Conservation (phyloP, 2,113 vertebrate species). For the Egretta garzetta region DNA sequence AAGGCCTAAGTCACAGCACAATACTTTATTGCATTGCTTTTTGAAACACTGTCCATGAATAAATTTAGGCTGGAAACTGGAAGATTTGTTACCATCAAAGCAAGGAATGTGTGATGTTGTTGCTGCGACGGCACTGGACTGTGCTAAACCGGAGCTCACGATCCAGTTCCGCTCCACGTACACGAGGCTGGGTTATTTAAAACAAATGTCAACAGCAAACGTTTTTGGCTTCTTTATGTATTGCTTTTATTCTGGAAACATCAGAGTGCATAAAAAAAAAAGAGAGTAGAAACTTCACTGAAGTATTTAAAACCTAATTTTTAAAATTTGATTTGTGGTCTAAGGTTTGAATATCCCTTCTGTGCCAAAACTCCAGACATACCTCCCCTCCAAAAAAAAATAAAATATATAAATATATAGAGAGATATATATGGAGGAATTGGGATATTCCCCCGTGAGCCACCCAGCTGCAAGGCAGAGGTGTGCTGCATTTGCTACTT, state of each 20-base stretch:
- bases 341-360: not conserved
- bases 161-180: not conserved
- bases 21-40: constrained; percentile 44
- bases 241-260: not conserved
- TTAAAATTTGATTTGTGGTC: not conserved
- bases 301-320: not conserved
- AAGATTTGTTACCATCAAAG: not conserved
- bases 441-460: not conserved
- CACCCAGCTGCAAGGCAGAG: not conserved
- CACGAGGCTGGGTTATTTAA: not conserved
- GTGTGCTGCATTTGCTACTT: not conserved
- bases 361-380: not conserved
- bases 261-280: not conserved
- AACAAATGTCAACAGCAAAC: not conserved
- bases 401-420: too few species aligned
- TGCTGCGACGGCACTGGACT: not conserved
- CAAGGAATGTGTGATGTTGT: not conserved
- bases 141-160: not conserved
- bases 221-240: not conserved
- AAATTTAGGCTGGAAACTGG: constrained; percentile 33
- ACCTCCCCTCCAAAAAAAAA: not conserved
- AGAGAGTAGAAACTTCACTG: not conserved
- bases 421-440: not conserved
- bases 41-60: constrained; percentile 30
- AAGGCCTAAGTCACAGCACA: constrained; percentile 39